Conservation (phyloP, 2,888 invertebrate genomes). For the Petrolisthes manimaculis region DNA sequence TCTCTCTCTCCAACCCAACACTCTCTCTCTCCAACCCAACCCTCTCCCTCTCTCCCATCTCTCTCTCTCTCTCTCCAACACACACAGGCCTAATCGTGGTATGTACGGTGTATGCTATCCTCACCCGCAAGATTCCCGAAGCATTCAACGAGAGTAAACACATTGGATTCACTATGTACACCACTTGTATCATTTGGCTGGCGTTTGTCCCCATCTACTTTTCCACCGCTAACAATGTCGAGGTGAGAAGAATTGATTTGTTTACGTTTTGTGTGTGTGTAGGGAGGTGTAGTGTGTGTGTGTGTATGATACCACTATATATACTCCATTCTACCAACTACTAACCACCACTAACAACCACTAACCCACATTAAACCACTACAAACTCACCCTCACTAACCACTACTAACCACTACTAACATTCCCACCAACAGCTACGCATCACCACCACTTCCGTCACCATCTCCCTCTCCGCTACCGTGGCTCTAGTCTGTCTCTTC, state of each 20-base stretch:
- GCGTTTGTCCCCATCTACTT: no score
- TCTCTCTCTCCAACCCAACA: slow-evolving; percentile 7
- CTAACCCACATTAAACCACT: no score
- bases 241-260: no score
- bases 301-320: no score
- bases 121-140: slow-evolving; percentile 96
- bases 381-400: no score
- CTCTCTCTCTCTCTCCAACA: no score
- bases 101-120: slow-evolving; percentile 95
- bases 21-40: background rate
- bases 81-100: slow-evolving; percentile 73
- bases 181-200: slow-evolving; percentile 98
- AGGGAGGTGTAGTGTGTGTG: no score
- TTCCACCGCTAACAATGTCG: slow-evolving; percentile 84
- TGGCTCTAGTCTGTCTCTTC: slow-evolving; percentile 92
- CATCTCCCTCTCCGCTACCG: slow-evolving; percentile 92
- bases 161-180: slow-evolving; percentile 99
- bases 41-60: background rate
- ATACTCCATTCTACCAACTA: no score
- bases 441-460: slow-evolving; percentile 97
- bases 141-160: slow-evolving; percentile 99
- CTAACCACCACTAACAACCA: no score
- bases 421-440: slow-evolving; percentile 73
- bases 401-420: no score
- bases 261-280: no score